Evolutionary conservation across 2,888 invertebrate genomes (phyloP).

Genomic region (Coelopa pilipes): DNA sequence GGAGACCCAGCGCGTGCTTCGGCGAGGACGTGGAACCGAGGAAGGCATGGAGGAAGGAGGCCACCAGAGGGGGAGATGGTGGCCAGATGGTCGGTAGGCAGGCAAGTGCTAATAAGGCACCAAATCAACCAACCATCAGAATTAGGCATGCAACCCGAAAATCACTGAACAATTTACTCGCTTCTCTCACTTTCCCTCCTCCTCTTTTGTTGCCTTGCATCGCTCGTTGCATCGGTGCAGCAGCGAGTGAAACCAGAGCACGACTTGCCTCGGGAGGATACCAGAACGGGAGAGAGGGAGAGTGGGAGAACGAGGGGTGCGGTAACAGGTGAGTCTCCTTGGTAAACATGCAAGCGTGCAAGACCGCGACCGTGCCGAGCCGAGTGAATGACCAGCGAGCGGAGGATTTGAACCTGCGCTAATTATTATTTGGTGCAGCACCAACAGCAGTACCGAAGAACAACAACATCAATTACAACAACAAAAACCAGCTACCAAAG

Average conservation of each 20-base stretch:
- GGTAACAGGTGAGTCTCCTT: not conserved
- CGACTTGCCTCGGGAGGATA: not conserved
- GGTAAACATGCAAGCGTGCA: constrained; percentile 32
- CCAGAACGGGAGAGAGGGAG: not conserved
- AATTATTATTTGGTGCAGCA: constrained; percentile 60
- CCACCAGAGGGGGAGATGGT: too few species aligned
- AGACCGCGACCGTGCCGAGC: not conserved
- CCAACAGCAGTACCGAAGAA: constrained; percentile 37
- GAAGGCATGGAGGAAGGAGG: not conserved
- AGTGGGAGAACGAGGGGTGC: not conserved
- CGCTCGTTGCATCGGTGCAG: not conserved
- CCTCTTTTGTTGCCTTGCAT: not conserved
- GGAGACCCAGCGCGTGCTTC: not conserved
- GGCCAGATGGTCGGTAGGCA: too few species aligned
- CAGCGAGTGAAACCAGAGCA: constrained; percentile 22
- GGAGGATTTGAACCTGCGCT: constrained; percentile 55
- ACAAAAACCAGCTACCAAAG: constrained; percentile 54
- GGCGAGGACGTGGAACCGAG: not conserved
- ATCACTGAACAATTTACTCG: constrained; percentile 4
- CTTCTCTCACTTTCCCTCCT: not conserved
- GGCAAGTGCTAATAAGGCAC: constrained; percentile 33
- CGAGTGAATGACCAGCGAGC: constrained; percentile 44
- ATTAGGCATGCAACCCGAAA: constrained; percentile 35
- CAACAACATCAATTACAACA: not conserved
- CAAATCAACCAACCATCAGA: constrained; percentile 38